Evolutionary conservation across 2,888 invertebrate genomes (phyloP), one percentile per base, ranked within the genome.

Genomic region (Nomada hirtipes): DNA sequence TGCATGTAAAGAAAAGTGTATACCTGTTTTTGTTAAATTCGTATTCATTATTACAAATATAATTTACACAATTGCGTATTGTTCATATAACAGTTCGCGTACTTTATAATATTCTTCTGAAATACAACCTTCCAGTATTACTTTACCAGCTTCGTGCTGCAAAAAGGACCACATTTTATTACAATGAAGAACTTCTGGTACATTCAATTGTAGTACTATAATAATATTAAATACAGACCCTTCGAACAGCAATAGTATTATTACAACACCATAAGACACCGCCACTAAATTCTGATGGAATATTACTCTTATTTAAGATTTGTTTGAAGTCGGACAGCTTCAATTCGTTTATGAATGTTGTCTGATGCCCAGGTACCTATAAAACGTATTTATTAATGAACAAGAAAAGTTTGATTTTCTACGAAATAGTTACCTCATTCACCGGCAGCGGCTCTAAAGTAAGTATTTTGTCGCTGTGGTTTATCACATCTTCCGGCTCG

Each of bases 41-140:
- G 59, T 67, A 68, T 68, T 84, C 76, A 65, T 75, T 64, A 75
- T 2, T 67, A 73, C n/a, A 70, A 69, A 76, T 97, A 90, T 97
- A 59, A 70, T 87, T 94, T 95, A 99, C 72, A 99, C 96, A 91
- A 99, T 98, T 76, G 99, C 99, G 94, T 99, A 99, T 93, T 99
- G 99, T 85, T 98, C 97, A 93, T 99, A 99, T 47, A 99, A 94
- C 53, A 99, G 94, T 89, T 98, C 98, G 76, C 99, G 95, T 64
- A 99, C 97, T 95, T 96, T 97, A 94, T 97, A 99, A 94, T 98
- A 99, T 88, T 99, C 99, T 90, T 98, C 98, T 10, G 98, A 98
- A 0, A 99, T 94, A 76, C 98, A 97, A 0, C 99, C 99, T 94
- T 99, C 99, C 79, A 99, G 94, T 52, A 98, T 97, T 55, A 99